phyloP scores from a whole-genome alignment of 2,113 vertebrate genomes.

The Neomonachus schauinslandi region DNA sequence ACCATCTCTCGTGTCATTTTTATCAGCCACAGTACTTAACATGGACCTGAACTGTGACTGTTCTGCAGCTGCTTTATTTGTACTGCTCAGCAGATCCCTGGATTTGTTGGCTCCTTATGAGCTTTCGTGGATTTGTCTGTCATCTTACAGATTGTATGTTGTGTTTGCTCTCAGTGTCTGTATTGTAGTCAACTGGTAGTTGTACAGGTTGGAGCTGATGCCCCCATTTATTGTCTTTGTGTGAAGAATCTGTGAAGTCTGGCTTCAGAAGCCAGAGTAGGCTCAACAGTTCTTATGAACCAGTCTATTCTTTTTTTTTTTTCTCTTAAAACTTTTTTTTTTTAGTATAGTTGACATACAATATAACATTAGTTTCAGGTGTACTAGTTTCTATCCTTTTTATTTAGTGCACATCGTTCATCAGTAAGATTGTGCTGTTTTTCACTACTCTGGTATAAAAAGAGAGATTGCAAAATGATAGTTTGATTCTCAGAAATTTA shows the following conservation, averaged over 20 bases:
- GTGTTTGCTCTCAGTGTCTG: neutral
- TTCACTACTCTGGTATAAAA: constrained; percentile 26
- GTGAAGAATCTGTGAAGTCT: neutral
- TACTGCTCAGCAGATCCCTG: neutral
- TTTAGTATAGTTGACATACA: neutral
- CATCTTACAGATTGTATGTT: neutral
- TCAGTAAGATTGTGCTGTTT: neutral
- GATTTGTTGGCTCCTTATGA: neutral
- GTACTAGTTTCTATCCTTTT: neutral
- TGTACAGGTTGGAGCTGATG: neutral
- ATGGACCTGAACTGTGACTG: neutral
- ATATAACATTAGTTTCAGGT: neutral
- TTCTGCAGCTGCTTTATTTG: constrained; percentile 1
- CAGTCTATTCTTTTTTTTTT: neutral
- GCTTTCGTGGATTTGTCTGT: neutral
- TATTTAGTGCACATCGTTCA: neutral
- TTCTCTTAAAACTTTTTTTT: neutral
- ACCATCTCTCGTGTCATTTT: neutral
- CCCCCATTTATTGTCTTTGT: neutral
- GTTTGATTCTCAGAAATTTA: constrained; percentile 50
- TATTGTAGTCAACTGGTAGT: neutral
- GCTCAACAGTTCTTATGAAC: neutral
- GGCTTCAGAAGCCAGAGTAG: neutral
- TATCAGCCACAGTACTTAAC: neutral
- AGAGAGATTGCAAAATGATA: neutral